Conservation (phyloP, 2,113 vertebrate genomes). For the Tragelaphus scriptus region DNA sequence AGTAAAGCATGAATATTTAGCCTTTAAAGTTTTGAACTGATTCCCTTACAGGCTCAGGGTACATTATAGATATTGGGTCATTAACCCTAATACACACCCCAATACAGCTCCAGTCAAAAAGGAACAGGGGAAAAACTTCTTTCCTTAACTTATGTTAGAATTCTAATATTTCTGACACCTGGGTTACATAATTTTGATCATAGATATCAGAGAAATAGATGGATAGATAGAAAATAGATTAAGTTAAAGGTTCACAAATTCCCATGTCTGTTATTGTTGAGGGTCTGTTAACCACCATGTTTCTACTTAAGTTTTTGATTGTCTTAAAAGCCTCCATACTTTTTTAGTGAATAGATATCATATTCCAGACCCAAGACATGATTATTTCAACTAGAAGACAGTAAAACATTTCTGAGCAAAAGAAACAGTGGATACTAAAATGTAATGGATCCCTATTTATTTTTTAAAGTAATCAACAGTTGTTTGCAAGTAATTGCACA, state of each 20-base stretch:
- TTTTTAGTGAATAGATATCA: conserved; percentile 55
- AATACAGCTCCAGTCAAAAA: not conserved
- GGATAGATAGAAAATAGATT: conserved; percentile 28
- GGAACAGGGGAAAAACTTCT: not conserved
- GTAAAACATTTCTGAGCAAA: conserved; percentile 73
- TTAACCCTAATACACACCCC: not conserved
- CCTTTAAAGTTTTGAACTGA: not conserved
- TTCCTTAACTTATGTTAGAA: conserved; percentile 43
- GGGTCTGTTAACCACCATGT: conserved; percentile 48
- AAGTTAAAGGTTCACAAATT: conserved; percentile 54
- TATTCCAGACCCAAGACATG: conserved; percentile 71
- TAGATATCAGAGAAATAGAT: conserved; percentile 21
- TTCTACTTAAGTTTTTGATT: conserved; percentile 56
- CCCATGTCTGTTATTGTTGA: conserved; percentile 27
- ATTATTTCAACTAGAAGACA: conserved; percentile 74
- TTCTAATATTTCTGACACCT: conserved; percentile 34
- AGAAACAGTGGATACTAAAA: conserved; percentile 63
- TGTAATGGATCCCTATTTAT: conserved; percentile 80
- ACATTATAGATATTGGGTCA: not conserved
- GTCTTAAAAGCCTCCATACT: conserved; percentile 59
- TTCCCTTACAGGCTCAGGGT: not conserved
- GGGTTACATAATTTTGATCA: conserved; percentile 6
- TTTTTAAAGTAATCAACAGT: conserved; percentile 83
- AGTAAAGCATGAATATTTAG: not conserved
- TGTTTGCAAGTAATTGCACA: conserved; percentile 78